Percentiles rank a stretch among this genome's conserved stretches.
phyloP scores from a whole-genome alignment of 2,888 invertebrate species.

The Girardia tigrina region DNA sequence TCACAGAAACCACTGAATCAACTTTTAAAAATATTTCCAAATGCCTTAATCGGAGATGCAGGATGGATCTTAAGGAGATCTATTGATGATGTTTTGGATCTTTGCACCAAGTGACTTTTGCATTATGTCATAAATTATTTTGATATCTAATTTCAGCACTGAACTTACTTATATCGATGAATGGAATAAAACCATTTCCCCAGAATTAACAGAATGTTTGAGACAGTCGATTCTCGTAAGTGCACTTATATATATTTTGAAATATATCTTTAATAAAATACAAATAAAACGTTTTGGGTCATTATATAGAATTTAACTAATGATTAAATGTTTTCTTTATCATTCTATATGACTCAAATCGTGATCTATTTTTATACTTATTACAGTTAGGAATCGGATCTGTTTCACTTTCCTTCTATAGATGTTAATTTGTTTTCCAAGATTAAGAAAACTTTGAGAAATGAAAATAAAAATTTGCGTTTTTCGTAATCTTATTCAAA shows the following conservation, averaged over 20 bases:
- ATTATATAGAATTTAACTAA: too few relatives aligned
- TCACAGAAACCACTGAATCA: constrained; percentile 14
- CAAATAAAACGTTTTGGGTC: too few relatives aligned
- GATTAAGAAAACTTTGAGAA: too few relatives aligned
- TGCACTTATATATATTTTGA: neutral
- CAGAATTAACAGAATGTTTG: neutral
- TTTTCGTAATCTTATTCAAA: too few relatives aligned
- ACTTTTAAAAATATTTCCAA: neutral
- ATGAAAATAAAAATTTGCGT: too few relatives aligned
- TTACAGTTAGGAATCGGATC: neutral
- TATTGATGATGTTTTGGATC: neutral
- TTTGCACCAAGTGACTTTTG: neutral
- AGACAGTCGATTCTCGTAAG: neutral
- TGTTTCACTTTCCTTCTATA: too few relatives aligned
- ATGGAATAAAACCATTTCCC: neutral
- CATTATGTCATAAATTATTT: neutral
- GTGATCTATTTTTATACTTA: neutral
- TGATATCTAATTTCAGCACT: neutral
- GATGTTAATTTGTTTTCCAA: too few relatives aligned
- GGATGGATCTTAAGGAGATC: neutral
- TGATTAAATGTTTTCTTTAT: too few relatives aligned
- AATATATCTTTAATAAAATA: too few relatives aligned
- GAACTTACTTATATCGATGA: neutral
- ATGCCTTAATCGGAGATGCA: constrained; percentile 14
- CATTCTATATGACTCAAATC: neutral